Conservation (phyloP, 1,140 invertebrate species). For the Lasioglossum albipes region DNA sequence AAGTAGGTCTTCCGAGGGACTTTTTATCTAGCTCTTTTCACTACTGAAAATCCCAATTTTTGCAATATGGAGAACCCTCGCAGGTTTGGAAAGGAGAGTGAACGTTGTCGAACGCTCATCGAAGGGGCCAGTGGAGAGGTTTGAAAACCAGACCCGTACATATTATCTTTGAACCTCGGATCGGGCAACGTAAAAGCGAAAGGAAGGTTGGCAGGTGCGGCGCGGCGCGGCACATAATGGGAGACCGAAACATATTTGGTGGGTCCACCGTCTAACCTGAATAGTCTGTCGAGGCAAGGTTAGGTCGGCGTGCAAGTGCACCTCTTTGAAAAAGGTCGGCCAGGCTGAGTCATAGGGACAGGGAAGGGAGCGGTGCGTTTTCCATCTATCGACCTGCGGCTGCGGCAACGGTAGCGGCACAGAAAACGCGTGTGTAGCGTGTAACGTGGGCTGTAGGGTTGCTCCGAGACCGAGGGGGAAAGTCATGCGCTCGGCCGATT, state of each 20-base stretch:
- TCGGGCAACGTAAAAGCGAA: conserved; percentile 12
- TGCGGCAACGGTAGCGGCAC: not conserved
- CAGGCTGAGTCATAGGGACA: conserved; percentile 50
- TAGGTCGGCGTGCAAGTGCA: conserved; percentile 40
- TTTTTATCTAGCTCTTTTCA: too few relatives aligned
- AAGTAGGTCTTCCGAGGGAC: too few relatives aligned
- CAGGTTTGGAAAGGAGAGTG: too few relatives aligned
- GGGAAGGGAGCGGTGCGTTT: conserved; percentile 32
- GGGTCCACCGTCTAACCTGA: conserved; percentile 14
- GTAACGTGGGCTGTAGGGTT: not conserved
- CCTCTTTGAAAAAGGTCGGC: conserved; percentile 50
- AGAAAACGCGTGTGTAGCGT: conserved; percentile 40
- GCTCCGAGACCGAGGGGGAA: conserved; percentile 8
- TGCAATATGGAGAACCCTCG: too few relatives aligned
- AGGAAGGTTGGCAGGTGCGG: conserved; percentile 12
- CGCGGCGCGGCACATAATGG: conserved; percentile 2
- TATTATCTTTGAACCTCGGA: not conserved
- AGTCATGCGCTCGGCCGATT: conserved; percentile 2
- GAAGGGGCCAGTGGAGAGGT: too few relatives aligned
- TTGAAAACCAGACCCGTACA: too few relatives aligned
- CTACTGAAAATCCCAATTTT: too few relatives aligned
- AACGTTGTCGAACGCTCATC: too few relatives aligned
- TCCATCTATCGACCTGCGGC: conserved; percentile 59
- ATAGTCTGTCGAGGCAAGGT: conserved; percentile 25
- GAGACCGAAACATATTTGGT: conserved; percentile 11